Percentiles rank a stretch among this genome's conserved stretches.
Evolutionary conservation across 2,113 vertebrate species (phyloP).

Genomic region (Cyprinodon tularosa): DNA sequence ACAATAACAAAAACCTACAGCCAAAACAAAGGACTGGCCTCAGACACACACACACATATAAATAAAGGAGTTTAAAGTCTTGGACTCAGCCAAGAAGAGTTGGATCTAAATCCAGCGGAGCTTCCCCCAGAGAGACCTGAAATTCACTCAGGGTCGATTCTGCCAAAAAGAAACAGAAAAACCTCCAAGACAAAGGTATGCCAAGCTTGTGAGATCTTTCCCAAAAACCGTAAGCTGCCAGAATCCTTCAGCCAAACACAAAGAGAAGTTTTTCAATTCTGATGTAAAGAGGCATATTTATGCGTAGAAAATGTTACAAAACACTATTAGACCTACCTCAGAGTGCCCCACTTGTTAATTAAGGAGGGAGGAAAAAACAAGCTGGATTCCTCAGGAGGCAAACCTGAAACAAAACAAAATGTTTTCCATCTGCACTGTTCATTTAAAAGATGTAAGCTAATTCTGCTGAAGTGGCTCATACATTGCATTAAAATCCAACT

Average conservation of each 20-base stretch:
- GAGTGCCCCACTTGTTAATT: background rate
- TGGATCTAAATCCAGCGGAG: background rate
- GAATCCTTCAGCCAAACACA: background rate
- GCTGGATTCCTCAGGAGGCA: background rate
- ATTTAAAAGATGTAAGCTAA: background rate
- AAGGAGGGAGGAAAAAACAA: conserved; percentile 1
- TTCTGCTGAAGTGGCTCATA: background rate
- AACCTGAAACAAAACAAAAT: background rate
- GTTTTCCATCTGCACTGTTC: background rate
- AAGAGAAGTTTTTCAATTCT: background rate
- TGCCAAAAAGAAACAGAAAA: background rate
- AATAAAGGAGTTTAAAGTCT: background rate
- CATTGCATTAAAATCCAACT: background rate
- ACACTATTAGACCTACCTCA: background rate
- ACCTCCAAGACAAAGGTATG: background rate
- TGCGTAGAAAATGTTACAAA: background rate
- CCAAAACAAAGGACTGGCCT: background rate
- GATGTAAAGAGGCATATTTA: background rate
- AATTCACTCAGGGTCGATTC: background rate
- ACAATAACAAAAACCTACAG: background rate
- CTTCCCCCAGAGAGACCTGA: background rate
- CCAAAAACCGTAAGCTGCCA: background rate
- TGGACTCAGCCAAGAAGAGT: background rate
- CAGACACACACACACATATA: background rate
- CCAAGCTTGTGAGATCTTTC: background rate